phyloP scores from a whole-genome alignment of 2,888 invertebrate species.

The Trachelus troglodyta region DNA sequence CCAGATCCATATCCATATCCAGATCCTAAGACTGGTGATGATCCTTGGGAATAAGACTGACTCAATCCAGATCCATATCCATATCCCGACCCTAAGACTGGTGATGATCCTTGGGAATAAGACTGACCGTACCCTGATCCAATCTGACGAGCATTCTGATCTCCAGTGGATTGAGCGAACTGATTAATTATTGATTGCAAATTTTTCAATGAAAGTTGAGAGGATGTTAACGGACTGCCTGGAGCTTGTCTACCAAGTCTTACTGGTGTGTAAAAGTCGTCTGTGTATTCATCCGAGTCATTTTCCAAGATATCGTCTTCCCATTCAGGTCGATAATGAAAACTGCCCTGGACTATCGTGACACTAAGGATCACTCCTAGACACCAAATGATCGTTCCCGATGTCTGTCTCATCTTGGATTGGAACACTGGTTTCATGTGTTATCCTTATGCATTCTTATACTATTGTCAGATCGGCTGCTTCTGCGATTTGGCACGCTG shows the following conservation, averaged over 20 bases:
- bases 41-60: background rate
- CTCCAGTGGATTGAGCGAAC: background rate
- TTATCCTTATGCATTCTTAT: slow-evolving; percentile 26
- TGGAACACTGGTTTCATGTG: background rate
- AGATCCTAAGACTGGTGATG: background rate
- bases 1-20: background rate
- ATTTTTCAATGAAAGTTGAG: background rate
- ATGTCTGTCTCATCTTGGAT: background rate
- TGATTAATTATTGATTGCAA: background rate
- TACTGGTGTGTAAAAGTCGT: background rate
- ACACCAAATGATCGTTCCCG: background rate
- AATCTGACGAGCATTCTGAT: background rate
- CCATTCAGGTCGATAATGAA: background rate
- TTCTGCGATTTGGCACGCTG: slow-evolving; percentile 31
- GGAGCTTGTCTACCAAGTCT: background rate
- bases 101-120: background rate
- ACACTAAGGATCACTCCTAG: background rate
- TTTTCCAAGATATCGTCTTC: background rate
- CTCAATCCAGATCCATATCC: background rate
- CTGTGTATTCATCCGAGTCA: background rate
- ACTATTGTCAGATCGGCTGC: slow-evolving; percentile 14
- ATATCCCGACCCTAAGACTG: background rate
- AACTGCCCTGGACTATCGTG: background rate
- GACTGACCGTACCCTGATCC: background rate
- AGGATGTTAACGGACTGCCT: background rate